Percentiles rank a stretch among this genome's conserved stretches.
Conservation (phyloP, 2,797 vertebrate genomes). For the Triplophysa bombifrons region DNA sequence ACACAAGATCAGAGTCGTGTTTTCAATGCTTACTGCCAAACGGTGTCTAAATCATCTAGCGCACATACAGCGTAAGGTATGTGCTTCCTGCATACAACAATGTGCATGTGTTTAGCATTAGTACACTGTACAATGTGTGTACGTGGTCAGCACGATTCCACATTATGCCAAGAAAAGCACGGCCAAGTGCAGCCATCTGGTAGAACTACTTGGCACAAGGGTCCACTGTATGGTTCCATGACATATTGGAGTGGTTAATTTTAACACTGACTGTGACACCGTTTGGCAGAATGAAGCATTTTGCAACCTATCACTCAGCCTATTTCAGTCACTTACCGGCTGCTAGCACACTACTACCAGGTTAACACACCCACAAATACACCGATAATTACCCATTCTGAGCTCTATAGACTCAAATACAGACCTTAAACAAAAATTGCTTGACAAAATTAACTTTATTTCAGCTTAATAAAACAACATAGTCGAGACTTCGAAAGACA, state of each 20-base stretch:
- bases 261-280: slow-evolving; percentile 81
- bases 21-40: background rate
- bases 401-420: background rate
- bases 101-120: background rate
- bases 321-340: slow-evolving; percentile 63
- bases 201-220: slow-evolving; percentile 76
- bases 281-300: slow-evolving; percentile 71
- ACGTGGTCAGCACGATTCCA: slow-evolving; percentile 43
- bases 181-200: slow-evolving; percentile 81
- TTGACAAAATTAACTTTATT: slow-evolving; percentile 66
- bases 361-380: slow-evolving; percentile 7
- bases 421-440: slow-evolving; percentile 19
- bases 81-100: slow-evolving; percentile 2
- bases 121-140: slow-evolving; percentile 15
- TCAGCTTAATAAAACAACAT: slow-evolving; percentile 62
- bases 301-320: slow-evolving; percentile 67
- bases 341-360: slow-evolving; percentile 12
- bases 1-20: background rate
- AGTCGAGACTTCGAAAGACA: slow-evolving; percentile 55
- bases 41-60: background rate
- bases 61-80: background rate
- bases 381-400: background rate
- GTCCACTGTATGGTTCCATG: slow-evolving; percentile 69
- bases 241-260: slow-evolving; percentile 84
- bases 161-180: slow-evolving; percentile 69